Conservation (phyloP, 2,113 vertebrate genomes). For the Lonchura striata region DNA sequence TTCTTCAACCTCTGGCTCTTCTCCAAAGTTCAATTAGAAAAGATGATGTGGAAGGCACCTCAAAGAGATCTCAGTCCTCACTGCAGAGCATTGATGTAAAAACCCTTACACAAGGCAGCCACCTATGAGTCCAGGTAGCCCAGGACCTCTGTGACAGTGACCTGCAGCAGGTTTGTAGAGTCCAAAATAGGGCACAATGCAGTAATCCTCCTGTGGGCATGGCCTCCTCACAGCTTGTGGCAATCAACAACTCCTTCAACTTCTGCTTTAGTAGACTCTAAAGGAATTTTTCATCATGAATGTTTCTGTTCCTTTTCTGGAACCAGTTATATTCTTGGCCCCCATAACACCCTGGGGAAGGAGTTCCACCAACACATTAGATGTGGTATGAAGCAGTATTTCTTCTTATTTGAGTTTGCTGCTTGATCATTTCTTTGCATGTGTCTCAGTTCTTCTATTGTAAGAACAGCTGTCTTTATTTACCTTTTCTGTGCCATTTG, state of each 20-base stretch:
- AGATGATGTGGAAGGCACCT: background rate
- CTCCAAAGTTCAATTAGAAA: background rate
- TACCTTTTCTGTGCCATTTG: constrained; percentile 25
- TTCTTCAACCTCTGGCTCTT: background rate
- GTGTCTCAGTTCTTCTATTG: background rate
- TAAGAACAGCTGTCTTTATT: constrained; percentile 59
- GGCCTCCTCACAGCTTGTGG: background rate
- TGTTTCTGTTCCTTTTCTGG: constrained; percentile 17
- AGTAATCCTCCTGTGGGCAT: background rate
- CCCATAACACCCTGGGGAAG: background rate
- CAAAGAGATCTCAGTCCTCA: background rate
- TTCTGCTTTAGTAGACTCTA: background rate
- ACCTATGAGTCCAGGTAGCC: background rate
- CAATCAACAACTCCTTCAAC: background rate
- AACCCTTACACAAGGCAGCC: background rate
- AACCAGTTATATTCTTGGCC: constrained; percentile 20
- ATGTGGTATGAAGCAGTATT: constrained; percentile 42
- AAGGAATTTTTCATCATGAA: constrained; percentile 1
- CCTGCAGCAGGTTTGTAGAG: background rate
- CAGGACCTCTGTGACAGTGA: background rate
- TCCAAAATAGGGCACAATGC: background rate
- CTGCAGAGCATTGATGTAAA: background rate
- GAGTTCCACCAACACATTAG: constrained; percentile 29
- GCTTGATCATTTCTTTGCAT: constrained; percentile 22
- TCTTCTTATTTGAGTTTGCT: constrained; percentile 18